These are phyloP conservation scores for Schizopygopsis malacanthus DNA, from an alignment of 2,797 vertebrate species.

Conservation along the genomic window DNA sequence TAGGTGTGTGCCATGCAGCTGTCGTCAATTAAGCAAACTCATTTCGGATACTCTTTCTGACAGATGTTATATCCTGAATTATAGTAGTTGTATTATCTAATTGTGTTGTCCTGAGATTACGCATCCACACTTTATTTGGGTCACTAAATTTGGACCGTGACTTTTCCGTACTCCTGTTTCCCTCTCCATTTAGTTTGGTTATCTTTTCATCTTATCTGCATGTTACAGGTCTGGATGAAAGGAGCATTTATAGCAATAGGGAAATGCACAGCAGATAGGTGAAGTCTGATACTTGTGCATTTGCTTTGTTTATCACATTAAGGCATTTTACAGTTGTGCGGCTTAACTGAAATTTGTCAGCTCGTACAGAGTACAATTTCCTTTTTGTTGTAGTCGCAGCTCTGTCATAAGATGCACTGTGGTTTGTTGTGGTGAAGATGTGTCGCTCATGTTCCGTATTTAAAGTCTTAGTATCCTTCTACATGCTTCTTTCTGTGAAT, in stretches of 20 bases:
- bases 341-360: conserved; percentile 31
- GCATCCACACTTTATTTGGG: conserved; percentile 22
- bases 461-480: conserved; percentile 40
- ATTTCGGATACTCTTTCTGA: neutral
- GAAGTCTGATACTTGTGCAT: conserved; percentile 26
- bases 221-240: conserved; percentile 47
- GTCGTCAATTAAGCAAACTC: neutral
- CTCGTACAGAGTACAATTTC: conserved; percentile 2
- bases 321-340: conserved; percentile 22
- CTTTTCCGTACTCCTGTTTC: conserved; percentile 28
- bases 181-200: conserved; percentile 62
- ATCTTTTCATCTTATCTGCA: conserved; percentile 71
- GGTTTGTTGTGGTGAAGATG: conserved; percentile 50
- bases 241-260: conserved; percentile 49
- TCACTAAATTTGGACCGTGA: conserved; percentile 61
- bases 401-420: neutral
- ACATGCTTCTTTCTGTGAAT: conserved; percentile 31
- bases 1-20: neutral
- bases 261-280: conserved; percentile 58
- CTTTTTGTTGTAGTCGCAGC: neutral
- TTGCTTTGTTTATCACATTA: conserved; percentile 12
- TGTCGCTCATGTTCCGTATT: neutral
- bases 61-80: conserved; percentile 11
- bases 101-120: neutral
- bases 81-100: neutral